Percentiles rank a stretch among this genome's conserved stretches.
These are phyloP conservation scores for Chymomyza procnemis DNA, from an alignment of 2,888 invertebrate genomes.

Conservation along the genomic window DNA sequence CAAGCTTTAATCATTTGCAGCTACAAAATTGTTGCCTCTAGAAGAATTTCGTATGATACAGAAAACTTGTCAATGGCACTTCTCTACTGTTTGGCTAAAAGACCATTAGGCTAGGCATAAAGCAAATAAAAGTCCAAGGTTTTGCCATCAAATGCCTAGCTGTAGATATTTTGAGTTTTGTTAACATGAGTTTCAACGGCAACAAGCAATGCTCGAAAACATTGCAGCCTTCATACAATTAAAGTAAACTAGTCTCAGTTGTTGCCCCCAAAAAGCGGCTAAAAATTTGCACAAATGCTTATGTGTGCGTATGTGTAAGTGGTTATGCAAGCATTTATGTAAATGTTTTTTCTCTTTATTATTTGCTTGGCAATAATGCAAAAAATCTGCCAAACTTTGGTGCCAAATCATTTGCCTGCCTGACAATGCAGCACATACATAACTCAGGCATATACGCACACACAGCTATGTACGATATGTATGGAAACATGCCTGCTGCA, in stretches of 20 bases:
- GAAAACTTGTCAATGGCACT: neutral
- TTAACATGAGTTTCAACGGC: neutral
- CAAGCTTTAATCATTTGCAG: no score
- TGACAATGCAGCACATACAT: neutral
- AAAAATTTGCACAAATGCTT: constrained; percentile 1
- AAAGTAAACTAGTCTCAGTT: neutral
- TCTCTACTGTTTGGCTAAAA: neutral
- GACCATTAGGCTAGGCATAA: constrained; percentile 5
- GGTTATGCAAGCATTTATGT: neutral
- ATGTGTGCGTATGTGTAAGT: neutral
- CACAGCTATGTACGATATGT: neutral
- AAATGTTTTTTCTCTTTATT: neutral
- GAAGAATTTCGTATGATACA: neutral
- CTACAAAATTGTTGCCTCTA: no score
- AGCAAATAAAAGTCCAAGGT: constrained; percentile 18
- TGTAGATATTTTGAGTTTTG: neutral
- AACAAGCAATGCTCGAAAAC: neutral
- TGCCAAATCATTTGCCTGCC: constrained; percentile 37
- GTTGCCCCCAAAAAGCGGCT: neutral
- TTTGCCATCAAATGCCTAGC: neutral
- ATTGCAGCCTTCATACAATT: neutral
- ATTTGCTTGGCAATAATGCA: constrained; percentile 29
- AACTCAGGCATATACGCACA: constrained; percentile 3
- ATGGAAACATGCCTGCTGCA: neutral
- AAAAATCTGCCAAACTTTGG: constrained; percentile 22